A percentile compares a stretch with the other conserved stretches of the same genome.
phyloP scores from a whole-genome alignment of 1,140 invertebrate species.

The Maniola jurtina region DNA sequence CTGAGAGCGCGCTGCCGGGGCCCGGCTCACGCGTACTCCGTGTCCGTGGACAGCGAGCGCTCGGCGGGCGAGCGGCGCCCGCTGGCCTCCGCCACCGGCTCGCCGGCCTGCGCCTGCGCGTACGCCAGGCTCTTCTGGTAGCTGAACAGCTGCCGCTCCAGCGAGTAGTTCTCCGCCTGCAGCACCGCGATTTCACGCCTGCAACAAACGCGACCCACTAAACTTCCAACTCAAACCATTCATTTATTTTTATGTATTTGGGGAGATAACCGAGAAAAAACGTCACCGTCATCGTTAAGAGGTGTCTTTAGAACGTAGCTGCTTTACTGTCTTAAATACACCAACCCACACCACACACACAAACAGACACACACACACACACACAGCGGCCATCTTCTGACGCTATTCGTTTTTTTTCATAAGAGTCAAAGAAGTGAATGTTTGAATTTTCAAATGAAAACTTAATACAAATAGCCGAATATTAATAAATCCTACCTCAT shows the following conservation, averaged over 20 bases:
- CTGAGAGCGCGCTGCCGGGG: conserved; percentile 27
- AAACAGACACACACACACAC: too few relatives aligned
- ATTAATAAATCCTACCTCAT: conserved; percentile 86
- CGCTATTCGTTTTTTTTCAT: too few relatives aligned
- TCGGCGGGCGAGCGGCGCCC: conserved; percentile 78
- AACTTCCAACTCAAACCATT: not conserved
- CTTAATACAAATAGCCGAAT: too few relatives aligned
- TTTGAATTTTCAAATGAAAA: too few relatives aligned
- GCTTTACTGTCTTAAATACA: too few relatives aligned
- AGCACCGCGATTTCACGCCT: conserved; percentile 90
- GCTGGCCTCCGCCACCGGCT: conserved; percentile 70
- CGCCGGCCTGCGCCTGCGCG: conserved; percentile 82
- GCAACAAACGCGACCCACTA: conserved; percentile 19
- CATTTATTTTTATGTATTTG: too few relatives aligned
- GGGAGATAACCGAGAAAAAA: too few relatives aligned
- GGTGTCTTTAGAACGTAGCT: too few relatives aligned
- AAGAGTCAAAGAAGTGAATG: too few relatives aligned
- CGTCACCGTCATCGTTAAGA: too few relatives aligned
- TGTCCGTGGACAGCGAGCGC: conserved; percentile 84
- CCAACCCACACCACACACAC: too few relatives aligned
- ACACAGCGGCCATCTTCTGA: too few relatives aligned
- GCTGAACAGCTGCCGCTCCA: conserved; percentile 92
- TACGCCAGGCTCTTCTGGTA: conserved; percentile 93
- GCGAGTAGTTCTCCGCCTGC: conserved; percentile 91
- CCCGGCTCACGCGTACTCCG: conserved; percentile 85